Base-by-base conservation (phyloP, 2,113 vertebrate genomes). In the Trinectes maculatus region DNA sequence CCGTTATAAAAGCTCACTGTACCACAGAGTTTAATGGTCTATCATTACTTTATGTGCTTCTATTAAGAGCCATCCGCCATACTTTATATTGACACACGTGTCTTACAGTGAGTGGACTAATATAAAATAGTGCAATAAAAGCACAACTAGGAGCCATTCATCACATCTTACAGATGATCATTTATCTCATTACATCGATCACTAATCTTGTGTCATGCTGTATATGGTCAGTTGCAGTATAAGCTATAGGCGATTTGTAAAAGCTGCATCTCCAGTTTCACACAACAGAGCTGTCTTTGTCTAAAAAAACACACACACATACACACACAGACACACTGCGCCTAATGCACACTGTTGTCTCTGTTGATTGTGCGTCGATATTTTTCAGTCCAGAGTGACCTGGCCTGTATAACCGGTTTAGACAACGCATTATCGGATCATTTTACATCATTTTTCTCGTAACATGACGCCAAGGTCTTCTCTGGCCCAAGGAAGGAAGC, bases 381-480 rank as follows among this genome's bases (percentile, higher is more conserved):
- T 75, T 64, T 83, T 87, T 73, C 79, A 77, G 76, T 71, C 40
- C 40, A 87, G 79, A 92, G 85, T 82, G 77, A 87, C 83, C 84
- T 68, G 78, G 77, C 87, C 85, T 51, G 87, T 73, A 64, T 94
- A 93, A 93, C 92, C 84, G 74, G 91, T 92, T 93, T 89, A 91
- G 10, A 18, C 93, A 85, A 92, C 88, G 89, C 87, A 90, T 93
- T 90, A 83, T 84, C 82, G 92, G 91, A 93, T 98, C 95, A 83
- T 85, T 90, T 99, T 99, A 96, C 96, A 95, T 74, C 66, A 44
- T 85, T 95, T 91, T 58, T 43, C 19, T 87, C 75, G 93, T 96
- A 96, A 98, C 82, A 91, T 91, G 95, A 97, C 94, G 93, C 89
- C 92, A 85, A 85, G 89, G 83, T 89, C 93, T 93, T 83, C 89